phyloP scores from a whole-genome alignment of 1,140 invertebrate species.

The Maconellicoccus hirsutus region DNA sequence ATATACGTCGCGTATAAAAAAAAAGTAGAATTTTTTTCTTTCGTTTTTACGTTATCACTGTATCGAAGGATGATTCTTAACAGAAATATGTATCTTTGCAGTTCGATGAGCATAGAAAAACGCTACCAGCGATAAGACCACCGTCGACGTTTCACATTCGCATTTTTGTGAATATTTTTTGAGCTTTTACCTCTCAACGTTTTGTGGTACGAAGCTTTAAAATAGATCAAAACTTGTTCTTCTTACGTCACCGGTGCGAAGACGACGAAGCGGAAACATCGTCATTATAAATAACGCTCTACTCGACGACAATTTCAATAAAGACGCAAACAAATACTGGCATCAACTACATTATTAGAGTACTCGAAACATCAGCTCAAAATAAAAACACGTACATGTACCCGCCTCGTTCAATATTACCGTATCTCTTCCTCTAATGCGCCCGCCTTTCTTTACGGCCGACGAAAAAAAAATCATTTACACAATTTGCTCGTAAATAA shows the following conservation, averaged over 20 bases:
- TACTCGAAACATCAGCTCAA: neutral
- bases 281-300: conserved; percentile 1
- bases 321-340: conserved; percentile 7
- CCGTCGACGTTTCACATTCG: neutral
- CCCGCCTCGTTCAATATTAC: neutral
- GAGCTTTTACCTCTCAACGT: neutral
- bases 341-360: neutral
- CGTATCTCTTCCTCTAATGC: neutral
- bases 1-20: too few species aligned
- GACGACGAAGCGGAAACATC: conserved; percentile 9
- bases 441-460: neutral
- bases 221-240: conserved; percentile 14
- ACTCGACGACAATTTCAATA: conserved; percentile 1
- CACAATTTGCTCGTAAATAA: conserved; percentile 4
- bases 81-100: neutral
- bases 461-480: conserved; percentile 1
- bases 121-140: neutral
- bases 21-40: too few species aligned
- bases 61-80: neutral
- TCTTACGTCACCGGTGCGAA: neutral
- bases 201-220: neutral
- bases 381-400: neutral
- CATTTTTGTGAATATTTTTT: neutral
- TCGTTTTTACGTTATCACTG: too few species aligned
- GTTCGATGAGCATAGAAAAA: neutral